Conservation (phyloP, 2,888 invertebrate genomes). For the Therioaphis trifolii region DNA sequence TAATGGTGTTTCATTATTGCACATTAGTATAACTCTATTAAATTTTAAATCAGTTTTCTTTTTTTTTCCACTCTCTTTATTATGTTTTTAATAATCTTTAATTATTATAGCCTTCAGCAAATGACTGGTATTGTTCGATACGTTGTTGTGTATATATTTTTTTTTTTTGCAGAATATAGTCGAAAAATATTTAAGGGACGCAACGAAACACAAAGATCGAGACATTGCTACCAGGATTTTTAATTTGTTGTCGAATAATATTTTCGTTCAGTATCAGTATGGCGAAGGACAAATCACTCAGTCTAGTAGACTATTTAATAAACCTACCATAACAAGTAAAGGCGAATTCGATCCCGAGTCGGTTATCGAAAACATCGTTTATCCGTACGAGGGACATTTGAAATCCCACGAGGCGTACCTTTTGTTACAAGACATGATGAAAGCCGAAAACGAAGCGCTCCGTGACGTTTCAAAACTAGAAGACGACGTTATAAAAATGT, state of each 20-base stretch:
- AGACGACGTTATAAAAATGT: neutral
- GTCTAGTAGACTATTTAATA: constrained; percentile 75
- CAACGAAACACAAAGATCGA: constrained; percentile 66
- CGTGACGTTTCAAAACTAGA: constrained; percentile 8
- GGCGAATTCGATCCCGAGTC: neutral
- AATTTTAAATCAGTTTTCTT: no score
- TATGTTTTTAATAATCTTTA: no score
- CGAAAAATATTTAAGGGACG: constrained; percentile 52
- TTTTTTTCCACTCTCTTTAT: no score
- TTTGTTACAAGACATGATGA: constrained; percentile 31
- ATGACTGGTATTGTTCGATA: no score
- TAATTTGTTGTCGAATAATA: constrained; percentile 73
- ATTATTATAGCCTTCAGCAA: no score
- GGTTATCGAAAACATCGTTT: constrained; percentile 41
- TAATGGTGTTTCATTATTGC: no score
- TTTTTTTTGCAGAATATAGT: constrained; percentile 17
- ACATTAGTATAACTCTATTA: no score
- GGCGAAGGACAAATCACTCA: constrained; percentile 74
- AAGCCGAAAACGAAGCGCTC: constrained; percentile 25
- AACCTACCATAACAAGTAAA: constrained; percentile 73
- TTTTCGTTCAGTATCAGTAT: constrained; percentile 76
- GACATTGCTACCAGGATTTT: constrained; percentile 78
- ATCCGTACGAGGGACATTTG: constrained; percentile 46
- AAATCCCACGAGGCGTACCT: constrained; percentile 4
- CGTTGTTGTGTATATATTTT: no score